Evolutionary conservation across 1,140 invertebrate species (phyloP), one percentile per base, ranked within the genome.

Genomic region (Thaumatotibia leucotreta): DNA sequence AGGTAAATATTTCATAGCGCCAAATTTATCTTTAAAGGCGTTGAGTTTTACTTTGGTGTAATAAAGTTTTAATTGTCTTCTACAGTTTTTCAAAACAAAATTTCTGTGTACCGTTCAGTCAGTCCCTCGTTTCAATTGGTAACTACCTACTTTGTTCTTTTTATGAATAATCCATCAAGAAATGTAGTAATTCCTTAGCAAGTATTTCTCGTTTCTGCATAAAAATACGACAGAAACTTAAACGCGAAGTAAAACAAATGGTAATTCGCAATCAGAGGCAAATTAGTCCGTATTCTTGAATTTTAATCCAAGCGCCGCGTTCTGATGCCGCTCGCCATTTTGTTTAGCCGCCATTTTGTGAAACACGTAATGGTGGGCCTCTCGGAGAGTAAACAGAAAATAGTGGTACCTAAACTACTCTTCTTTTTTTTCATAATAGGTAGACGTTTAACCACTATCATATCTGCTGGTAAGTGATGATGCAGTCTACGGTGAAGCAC

Each of bases 311-410:
- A 0, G 50, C n/a, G 29, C n/a, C 11, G 27, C 24, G 52, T 58
- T 58, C 23, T 9, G 17, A 50, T 5, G 52, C 6, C 0, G 52
- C 24, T 8, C 6, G 52, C 52, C 52, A 58, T 58, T 58, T 58
- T 58, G 52, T 58, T 31, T 2, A n/a, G 11, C 10, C 8, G 24
- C 27, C 27, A 54, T 58, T 58, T 58, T 58, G 52, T 17, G 77
- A 75, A 73, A 70, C 70, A 67, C 54, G 74, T 74, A 73, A 80
- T 77, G 69, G 66, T 72, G 23, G 52, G 4, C 24, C 27, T 58
- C 10, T 2, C 27, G 52, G 52, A 58, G 11, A 58, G 52, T 58
- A 29, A n/a, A 52, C 23, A 52, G 33, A 39, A 10, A 11, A 39
- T 10, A 10, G 33, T 39, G 2, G 14, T 10, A 32, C 31, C n/a